These are phyloP conservation scores for Pandemis cinnamomeana DNA, from an alignment of 2,888 invertebrate species.

Conservation along the genomic window DNA sequence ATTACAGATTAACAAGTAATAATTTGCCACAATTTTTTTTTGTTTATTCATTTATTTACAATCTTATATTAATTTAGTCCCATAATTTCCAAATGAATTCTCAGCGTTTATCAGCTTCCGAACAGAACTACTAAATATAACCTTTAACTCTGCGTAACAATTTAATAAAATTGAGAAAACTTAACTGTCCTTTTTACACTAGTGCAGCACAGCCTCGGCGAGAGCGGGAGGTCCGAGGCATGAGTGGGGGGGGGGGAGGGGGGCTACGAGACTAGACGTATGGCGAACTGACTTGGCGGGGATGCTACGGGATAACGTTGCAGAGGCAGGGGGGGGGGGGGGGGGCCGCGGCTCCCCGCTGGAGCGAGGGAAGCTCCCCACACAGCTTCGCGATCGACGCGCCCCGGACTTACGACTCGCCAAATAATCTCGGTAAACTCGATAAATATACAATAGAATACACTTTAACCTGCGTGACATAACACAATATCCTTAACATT, in stretches of 20 bases:
- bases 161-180: conserved; percentile 72
- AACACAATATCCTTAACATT: conserved; percentile 26
- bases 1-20: conserved; percentile 77
- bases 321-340: not conserved
- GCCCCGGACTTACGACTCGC: not conserved
- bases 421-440: conserved; percentile 18
- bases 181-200: conserved; percentile 59
- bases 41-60: conserved; percentile 77
- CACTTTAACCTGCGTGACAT: conserved; percentile 5
- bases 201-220: conserved; percentile 44
- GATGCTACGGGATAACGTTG: not conserved
- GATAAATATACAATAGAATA: conserved; percentile 10
- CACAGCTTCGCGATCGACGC: not conserved
- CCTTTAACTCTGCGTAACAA: conserved; percentile 55
- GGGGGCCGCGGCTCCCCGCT: not conserved
- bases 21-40: conserved; percentile 81
- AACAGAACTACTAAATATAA: conserved; percentile 42
- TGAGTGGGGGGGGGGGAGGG: conserved; percentile 15
- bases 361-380: not conserved
- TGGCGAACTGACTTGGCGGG: conserved; percentile 23
- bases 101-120: conserved; percentile 51
- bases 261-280: conserved; percentile 32
- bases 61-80: conserved; percentile 82
- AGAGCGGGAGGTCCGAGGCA: conserved; percentile 42
- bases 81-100: conserved; percentile 78